phyloP scores from a whole-genome alignment of 2,888 invertebrate species.

The Vanessa cardui region DNA sequence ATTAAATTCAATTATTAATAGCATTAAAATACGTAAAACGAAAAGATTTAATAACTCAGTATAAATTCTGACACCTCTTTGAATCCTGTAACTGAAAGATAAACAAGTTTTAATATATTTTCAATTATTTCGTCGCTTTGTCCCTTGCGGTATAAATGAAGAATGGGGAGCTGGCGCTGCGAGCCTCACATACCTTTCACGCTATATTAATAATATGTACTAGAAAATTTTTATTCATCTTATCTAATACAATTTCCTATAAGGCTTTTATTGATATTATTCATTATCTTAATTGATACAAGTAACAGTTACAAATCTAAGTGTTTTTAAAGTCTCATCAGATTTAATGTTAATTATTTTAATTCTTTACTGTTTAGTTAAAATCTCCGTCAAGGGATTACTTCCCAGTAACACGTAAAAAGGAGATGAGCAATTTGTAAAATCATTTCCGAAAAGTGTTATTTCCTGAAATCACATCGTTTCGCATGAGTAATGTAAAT shows the following conservation, averaged over 20 bases:
- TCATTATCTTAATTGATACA: not conserved
- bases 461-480: too few relatives aligned
- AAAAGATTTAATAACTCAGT: not conserved
- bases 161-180: conserved; percentile 26
- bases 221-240: conserved; percentile 21
- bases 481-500: too few relatives aligned
- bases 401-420: too few relatives aligned
- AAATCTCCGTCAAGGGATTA: too few relatives aligned
- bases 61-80: not conserved
- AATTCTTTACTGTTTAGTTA: too few relatives aligned
- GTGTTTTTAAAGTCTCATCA: too few relatives aligned
- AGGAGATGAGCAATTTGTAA: too few relatives aligned
- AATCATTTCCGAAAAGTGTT: too few relatives aligned
- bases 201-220: conserved; percentile 25
- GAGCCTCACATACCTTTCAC: conserved; percentile 24
- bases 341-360: too few relatives aligned
- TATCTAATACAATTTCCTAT: not conserved
- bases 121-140: conserved; percentile 20
- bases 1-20: too few relatives aligned
- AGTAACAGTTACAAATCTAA: too few relatives aligned
- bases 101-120: conserved; percentile 20
- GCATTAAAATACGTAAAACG: too few relatives aligned
- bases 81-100: conserved; percentile 25
- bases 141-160: conserved; percentile 24
- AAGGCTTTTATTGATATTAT: not conserved